Evolutionary conservation across 1,140 invertebrate species (phyloP).

Genomic region (Mesaphorura yosii): DNA sequence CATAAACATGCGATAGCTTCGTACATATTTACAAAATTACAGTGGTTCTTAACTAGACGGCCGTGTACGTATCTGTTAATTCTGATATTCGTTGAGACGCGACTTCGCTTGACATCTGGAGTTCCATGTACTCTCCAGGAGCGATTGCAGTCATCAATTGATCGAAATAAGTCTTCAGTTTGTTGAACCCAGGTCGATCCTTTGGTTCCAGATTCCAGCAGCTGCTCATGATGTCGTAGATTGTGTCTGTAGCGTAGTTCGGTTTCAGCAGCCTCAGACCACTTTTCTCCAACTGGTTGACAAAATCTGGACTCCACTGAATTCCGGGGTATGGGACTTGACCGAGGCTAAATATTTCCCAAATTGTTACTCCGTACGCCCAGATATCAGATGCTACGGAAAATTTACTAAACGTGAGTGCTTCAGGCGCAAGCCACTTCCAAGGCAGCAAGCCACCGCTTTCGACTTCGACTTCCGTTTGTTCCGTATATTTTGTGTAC

Average conservation of each 20-base stretch:
- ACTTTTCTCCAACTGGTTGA: conserved; percentile 2
- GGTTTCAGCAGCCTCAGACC: neutral
- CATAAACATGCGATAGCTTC: no score
- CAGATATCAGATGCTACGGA: neutral
- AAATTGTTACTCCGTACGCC: conserved; percentile 1
- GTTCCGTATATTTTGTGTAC: conserved; percentile 35
- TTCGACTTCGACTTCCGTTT: no score
- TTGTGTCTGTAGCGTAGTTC: conserved; percentile 1
- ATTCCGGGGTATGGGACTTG: conserved; percentile 1
- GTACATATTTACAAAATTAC: no score
- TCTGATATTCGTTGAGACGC: no score
- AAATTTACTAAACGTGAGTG: neutral
- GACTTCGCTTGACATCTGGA: no score
- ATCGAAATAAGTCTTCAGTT: no score
- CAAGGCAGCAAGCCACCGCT: no score
- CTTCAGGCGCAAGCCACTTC: neutral
- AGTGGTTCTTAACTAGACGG: no score
- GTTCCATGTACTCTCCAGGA: no score
- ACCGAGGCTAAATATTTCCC: conserved; percentile 2
- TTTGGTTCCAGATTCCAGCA: conserved; percentile 14
- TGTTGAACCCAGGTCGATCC: conserved; percentile 3
- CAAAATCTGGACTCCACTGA: neutral
- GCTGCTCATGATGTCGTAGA: neutral
- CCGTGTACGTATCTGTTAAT: no score
- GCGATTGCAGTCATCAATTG: no score